A percentile compares a stretch with the other conserved stretches of the same genome.
Evolutionary conservation across 2,113 vertebrate species (phyloP).

Genomic region (Strigops habroptila): DNA sequence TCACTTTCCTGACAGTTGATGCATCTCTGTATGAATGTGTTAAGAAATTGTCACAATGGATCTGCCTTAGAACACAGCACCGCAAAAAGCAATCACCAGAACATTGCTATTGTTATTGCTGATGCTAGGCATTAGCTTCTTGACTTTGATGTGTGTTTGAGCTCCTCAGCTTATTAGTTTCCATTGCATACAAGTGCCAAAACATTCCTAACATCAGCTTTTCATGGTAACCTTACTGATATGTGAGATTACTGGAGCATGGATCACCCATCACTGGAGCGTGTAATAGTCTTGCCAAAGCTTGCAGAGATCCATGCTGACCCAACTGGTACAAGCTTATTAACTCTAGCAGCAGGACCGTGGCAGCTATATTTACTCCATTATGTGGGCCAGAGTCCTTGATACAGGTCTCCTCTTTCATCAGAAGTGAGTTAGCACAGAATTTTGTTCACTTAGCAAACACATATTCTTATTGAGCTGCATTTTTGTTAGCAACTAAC

Average conservation of each 20-base stretch:
- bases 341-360: neutral
- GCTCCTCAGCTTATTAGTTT: neutral
- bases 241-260: neutral
- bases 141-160: slow-evolving; percentile 30
- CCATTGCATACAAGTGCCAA: neutral
- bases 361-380: neutral
- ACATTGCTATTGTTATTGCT: neutral
- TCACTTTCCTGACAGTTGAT: neutral
- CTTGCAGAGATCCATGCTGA: neutral
- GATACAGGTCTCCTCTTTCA: neutral
- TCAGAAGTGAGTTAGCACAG: neutral
- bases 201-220: neutral
- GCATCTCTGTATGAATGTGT: neutral
- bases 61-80: neutral
- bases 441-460: neutral
- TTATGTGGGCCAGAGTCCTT: neutral
- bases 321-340: neutral
- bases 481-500: neutral
- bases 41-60: slow-evolving; percentile 7
- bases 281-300: neutral
- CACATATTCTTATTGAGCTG: neutral
- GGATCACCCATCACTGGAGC: neutral
- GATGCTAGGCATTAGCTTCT: neutral
- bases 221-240: neutral
- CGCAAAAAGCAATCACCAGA: neutral